Evolutionary conservation across 2,888 invertebrate species (phyloP), one percentile per base, ranked within the genome.

Genomic region (Mechanitis messenoides): DNA sequence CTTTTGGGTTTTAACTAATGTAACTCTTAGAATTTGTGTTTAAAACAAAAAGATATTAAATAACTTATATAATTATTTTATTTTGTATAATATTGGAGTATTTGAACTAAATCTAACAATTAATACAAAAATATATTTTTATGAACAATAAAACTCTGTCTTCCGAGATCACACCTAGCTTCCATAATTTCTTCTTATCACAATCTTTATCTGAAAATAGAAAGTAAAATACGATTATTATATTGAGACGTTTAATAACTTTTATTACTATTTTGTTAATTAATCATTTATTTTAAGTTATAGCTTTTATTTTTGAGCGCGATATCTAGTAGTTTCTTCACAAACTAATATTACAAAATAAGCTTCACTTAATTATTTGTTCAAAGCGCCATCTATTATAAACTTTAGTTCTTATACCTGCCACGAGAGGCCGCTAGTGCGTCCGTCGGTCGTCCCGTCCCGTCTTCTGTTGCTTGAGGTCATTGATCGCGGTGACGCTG

Each of bases 401-500:
- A 42, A 42, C 42, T 42, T 65, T 72, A 55, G 31, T 75, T 65
- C 53, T n/a, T 68, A 46, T 20, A 78, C 77, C 74, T 72, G 72
- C 68, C 70, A 68, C 70, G 69, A 83, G 87, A 79, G 82, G 84
- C 71, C 83, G 75, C 76, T 89, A 90, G 76, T 91, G 91, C 69
- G 87, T 91, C 81, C 92, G 86, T 80, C 92, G 91, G 73, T 88
- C 92, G 73, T 92, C 92, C 71, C 92, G 89, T 74, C 93, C 92
- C 66, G 92, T 88, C 86, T 93, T 92, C 83, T 93, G 93, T 80
- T 93, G 92, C 75, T 94, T 93, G 79, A 94, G 91, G 83, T 94
- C 93, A 85, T 93, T 93, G 85, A 94, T 94, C 77, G 94, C 92
- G 68, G 93, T 92, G 78, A 94, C 93, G 72, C 93, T 93, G 66